Conservation (phyloP, 2,797 vertebrate genomes). For the Myotis myotis region DNA sequence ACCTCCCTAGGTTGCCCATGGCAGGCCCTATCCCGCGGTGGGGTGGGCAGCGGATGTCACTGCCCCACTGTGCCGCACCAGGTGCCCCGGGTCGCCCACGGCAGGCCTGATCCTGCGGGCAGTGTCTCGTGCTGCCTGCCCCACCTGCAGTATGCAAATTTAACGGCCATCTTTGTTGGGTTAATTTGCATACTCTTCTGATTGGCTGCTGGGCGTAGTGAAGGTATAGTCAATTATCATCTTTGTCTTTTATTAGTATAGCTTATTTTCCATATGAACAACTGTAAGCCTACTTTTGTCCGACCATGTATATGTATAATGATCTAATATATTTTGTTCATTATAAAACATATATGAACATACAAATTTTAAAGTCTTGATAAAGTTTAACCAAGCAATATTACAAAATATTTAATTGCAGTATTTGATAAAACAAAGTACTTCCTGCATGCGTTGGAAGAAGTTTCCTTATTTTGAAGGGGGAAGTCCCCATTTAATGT, state of each 20-base stretch:
- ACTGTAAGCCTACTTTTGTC: too few species aligned
- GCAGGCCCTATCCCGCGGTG: too few species aligned
- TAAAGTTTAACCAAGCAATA: not conserved
- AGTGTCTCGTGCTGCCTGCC: too few species aligned
- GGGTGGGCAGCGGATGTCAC: accelerated
- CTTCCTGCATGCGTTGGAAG: not conserved
- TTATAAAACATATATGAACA: not conserved
- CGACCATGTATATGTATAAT: not conserved
- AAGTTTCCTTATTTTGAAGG: not conserved
- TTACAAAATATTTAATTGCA: slow-evolving; percentile 2
- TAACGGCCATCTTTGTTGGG: too few species aligned
- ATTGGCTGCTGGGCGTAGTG: too few species aligned
- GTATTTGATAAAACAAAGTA: not conserved
- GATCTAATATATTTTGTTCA: not conserved
- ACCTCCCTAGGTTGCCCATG: accelerated
- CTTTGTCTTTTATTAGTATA: too few species aligned
- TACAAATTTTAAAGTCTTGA: not conserved
- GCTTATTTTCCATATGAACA: too few species aligned
- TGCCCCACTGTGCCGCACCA: too few species aligned
- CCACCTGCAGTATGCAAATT: too few species aligned
- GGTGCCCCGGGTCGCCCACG: accelerated
- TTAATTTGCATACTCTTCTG: too few species aligned
- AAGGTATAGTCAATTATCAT: too few species aligned
- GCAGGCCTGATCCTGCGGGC: too few species aligned
- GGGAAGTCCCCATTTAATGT: not conserved